Conservation (phyloP, 2,888 invertebrate species). For the Torymus texanus region DNA sequence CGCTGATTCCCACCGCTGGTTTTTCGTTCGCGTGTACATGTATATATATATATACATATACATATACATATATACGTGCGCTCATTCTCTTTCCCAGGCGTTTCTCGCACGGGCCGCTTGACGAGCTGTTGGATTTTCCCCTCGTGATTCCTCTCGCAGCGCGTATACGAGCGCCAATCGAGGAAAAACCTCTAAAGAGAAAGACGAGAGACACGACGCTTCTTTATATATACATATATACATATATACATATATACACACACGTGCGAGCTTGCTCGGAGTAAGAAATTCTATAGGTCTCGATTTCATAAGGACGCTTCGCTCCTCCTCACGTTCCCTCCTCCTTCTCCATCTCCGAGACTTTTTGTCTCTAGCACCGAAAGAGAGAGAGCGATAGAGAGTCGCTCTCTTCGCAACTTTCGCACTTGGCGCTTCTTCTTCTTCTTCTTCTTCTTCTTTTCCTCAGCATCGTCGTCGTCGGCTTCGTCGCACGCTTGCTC, state of each 20-base stretch:
- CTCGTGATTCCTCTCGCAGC: constrained; percentile 12
- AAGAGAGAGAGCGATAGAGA: neutral
- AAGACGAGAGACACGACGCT: too few species aligned
- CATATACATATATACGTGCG: too few species aligned
- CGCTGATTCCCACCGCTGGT: constrained; percentile 41
- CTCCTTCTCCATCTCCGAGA: neutral
- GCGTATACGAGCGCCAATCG: constrained; percentile 18
- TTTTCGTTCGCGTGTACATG: neutral
- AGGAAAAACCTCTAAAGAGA: constrained; percentile 25
- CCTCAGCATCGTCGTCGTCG: neutral
- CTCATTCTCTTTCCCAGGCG: neutral
- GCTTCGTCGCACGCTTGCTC: neutral
- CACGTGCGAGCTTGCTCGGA: too few species aligned
- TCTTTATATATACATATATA: too few species aligned
- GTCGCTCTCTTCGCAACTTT: neutral
- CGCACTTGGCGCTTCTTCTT: neutral
- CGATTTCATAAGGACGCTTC: constrained; percentile 44
- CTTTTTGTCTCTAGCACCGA: constrained; percentile 18
- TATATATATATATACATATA: too few species aligned
- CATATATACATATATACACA: too few species aligned
- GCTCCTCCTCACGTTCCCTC: neutral
- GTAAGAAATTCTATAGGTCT: constrained; percentile 41
- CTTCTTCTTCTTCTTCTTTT: neutral
- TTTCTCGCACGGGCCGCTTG: neutral
- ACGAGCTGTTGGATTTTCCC: constrained; percentile 39